Percentiles rank a stretch among this genome's conserved stretches.
Conservation (phyloP, 2,888 invertebrate genomes). For the Lathronympha strigana region DNA sequence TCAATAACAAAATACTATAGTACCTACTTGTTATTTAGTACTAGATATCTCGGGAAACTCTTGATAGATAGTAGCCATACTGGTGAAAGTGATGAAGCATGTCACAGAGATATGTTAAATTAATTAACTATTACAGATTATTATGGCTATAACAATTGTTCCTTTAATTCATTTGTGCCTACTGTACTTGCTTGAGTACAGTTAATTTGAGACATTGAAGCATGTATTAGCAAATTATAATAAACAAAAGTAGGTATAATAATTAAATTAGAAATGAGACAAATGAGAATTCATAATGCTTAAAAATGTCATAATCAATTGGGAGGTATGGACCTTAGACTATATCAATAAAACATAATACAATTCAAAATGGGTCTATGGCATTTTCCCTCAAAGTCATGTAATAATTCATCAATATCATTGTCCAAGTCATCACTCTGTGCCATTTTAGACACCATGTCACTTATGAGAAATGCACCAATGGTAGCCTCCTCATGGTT, state of each 20-base stretch:
- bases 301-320: conserved; percentile 32
- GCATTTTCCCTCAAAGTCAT: conserved; percentile 96
- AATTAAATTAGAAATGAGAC: neutral
- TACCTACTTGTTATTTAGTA: too few relatives aligned
- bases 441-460: conserved; percentile 95
- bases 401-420: conserved; percentile 98
- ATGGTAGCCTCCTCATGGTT: conserved; percentile 99
- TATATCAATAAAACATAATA: conserved; percentile 94
- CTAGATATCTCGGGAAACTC: too few relatives aligned
- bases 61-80: too few relatives aligned
- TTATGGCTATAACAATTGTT: too few relatives aligned
- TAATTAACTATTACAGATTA: too few relatives aligned
- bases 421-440: conserved; percentile 97
- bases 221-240: too few relatives aligned
- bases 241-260: neutral
- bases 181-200: too few relatives aligned
- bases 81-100: too few relatives aligned
- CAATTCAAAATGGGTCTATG: conserved; percentile 95
- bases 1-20: too few relatives aligned
- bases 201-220: too few relatives aligned
- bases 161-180: too few relatives aligned
- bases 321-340: conserved; percentile 30
- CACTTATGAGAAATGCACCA: conserved; percentile 98
- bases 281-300: conserved; percentile 28
- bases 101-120: too few relatives aligned